Percentiles rank a stretch among this genome's conserved stretches.
Conservation (phyloP, 2,888 invertebrate genomes). For the Drosophila pegasa region DNA sequence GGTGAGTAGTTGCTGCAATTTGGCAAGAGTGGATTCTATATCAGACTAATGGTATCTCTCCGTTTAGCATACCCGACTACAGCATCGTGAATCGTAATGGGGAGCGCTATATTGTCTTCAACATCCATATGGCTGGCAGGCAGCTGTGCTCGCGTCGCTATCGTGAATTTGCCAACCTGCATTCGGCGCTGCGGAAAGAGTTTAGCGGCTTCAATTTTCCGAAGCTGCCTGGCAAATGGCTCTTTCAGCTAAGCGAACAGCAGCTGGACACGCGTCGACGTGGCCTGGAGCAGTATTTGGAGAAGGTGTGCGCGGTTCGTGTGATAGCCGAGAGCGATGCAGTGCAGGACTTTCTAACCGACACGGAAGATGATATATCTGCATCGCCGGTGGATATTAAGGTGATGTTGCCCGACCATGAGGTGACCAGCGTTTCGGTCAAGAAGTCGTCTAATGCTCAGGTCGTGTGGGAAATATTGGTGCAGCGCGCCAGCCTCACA, state of each 20-base stretch:
- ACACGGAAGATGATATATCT: constrained; percentile 93
- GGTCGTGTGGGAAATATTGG: constrained; percentile 94
- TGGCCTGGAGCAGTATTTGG: constrained; percentile 98
- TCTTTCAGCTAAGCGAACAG: constrained; percentile 98
- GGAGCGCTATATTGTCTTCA: constrained; percentile 97
- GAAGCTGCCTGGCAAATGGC: constrained; percentile 99
- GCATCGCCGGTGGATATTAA: constrained; percentile 92
- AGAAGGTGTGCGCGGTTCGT: constrained; percentile 98
- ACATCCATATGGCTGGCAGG: constrained; percentile 99
- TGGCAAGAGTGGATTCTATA: too few relatives aligned
- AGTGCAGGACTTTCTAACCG: constrained; percentile 98
- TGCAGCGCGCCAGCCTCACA: constrained; percentile 93
- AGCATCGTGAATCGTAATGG: constrained; percentile 94
- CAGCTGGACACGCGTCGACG: constrained; percentile 97
- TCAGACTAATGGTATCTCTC: neutral
- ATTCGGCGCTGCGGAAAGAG: constrained; percentile 95
- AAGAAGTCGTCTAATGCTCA: constrained; percentile 95
- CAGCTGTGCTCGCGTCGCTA: constrained; percentile 98
- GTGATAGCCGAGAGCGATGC: constrained; percentile 99
- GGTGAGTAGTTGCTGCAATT: constrained; percentile 60
- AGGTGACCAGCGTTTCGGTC: constrained; percentile 94
- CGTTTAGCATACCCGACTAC: constrained; percentile 95
- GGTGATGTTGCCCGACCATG: constrained; percentile 94
- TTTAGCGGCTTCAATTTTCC: constrained; percentile 98
- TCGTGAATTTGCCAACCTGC: constrained; percentile 96